phyloP scores from a whole-genome alignment of 2,888 invertebrate species.

The Chelonus formosanus region DNA sequence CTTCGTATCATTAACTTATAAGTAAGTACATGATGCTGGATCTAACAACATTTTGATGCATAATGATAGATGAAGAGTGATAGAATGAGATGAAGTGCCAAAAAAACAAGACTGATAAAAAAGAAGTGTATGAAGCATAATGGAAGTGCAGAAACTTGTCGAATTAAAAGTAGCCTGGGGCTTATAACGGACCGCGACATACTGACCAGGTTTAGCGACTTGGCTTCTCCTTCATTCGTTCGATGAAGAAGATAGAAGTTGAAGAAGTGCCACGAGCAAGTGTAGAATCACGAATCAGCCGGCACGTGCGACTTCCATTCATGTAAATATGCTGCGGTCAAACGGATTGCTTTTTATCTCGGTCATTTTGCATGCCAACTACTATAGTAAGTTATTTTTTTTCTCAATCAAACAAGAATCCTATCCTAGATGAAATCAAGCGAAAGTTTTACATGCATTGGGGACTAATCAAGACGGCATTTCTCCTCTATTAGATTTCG shows the following conservation, averaged over 20 bases:
- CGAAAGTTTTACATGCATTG: constrained; percentile 21
- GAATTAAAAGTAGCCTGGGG: constrained; percentile 59
- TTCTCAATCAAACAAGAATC: constrained; percentile 18
- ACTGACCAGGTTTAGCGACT: constrained; percentile 47
- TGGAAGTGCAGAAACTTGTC: constrained; percentile 44
- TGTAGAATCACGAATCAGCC: constrained; percentile 2
- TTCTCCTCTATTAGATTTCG: constrained; percentile 19
- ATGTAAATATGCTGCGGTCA: constrained; percentile 23
- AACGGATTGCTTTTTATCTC: too few species aligned
- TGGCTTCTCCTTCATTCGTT: constrained; percentile 29
- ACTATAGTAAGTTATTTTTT: constrained; percentile 11
- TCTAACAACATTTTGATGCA: too few species aligned
- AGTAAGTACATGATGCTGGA: too few species aligned
- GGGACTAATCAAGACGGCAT: constrained; percentile 19
- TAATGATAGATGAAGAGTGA: too few species aligned
- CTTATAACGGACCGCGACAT: constrained; percentile 60
- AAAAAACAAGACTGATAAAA: too few species aligned
- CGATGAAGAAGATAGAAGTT: constrained; percentile 8
- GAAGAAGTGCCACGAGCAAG: constrained; percentile 15
- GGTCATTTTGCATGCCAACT: neutral
- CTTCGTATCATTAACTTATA: too few species aligned
- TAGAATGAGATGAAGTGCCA: too few species aligned
- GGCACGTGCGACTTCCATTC: constrained; percentile 29
- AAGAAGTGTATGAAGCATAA: too few species aligned
- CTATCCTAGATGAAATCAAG: constrained; percentile 15